Conservation (phyloP, 2,888 invertebrate genomes). For the Diarsia mendica region DNA sequence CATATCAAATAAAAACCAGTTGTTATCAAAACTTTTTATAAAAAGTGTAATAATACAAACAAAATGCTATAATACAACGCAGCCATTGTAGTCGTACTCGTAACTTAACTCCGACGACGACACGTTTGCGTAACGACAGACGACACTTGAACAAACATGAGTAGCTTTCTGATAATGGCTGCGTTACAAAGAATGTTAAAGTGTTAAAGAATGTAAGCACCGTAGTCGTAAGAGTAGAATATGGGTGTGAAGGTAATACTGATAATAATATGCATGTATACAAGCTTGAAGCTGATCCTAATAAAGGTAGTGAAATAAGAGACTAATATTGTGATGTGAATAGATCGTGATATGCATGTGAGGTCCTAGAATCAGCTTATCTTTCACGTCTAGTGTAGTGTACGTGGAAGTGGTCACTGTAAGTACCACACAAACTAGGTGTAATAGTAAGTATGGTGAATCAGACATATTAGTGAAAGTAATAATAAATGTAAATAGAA, state of each 20-base stretch:
- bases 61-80: slow-evolving; percentile 36
- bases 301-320: neutral
- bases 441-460: neutral
- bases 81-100: slow-evolving; percentile 56
- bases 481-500: neutral
- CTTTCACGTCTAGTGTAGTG: neutral
- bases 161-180: slow-evolving; percentile 57
- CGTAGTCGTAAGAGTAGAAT: slow-evolving; percentile 1
- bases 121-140: slow-evolving; percentile 57
- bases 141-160: slow-evolving; percentile 66
- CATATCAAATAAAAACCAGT: slow-evolving; percentile 40
- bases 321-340: too few relatives aligned
- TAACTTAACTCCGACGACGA: slow-evolving; percentile 47
- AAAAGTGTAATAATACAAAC: slow-evolving; percentile 42
- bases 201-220: slow-evolving; percentile 1
- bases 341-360: neutral
- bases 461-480: neutral
- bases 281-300: neutral
- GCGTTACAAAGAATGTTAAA: slow-evolving; percentile 32
- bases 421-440: neutral
- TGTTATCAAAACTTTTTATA: slow-evolving; percentile 37
- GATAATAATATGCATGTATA: neutral
- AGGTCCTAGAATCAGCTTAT: neutral
- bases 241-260: slow-evolving; percentile 7
- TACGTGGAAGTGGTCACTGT: neutral